Evolutionary conservation across 1,140 invertebrate genomes (phyloP), one percentile per base, ranked within the genome.

Genomic region (Drosophila rhopaloa): DNA sequence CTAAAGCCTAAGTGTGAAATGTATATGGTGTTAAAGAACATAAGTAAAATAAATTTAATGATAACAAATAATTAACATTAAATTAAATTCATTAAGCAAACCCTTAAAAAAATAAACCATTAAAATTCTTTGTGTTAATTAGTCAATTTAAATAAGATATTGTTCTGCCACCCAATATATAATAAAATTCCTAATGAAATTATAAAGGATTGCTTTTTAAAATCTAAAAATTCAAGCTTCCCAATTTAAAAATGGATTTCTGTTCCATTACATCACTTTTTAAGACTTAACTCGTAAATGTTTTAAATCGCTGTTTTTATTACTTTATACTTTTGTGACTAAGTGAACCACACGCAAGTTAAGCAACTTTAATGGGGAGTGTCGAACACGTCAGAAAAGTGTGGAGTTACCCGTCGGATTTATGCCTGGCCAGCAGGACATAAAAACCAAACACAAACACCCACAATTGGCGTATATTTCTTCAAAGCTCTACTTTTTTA

Each of bases 381-480:
- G 67, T 47, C 50, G 37, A 57, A 70, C 35, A 37, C 43, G 43
- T 71, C 65, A 48, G 16, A 40, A 44, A 43, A 19, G 60, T 16
- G 27, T 38, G 16, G 43, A 13, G 65, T 44, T 65, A 79, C 48
- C 43, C 61, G 53, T 53, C 75, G 68, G 68, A 82, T 71, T 66
- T 83, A 54, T 76, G 70, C 38, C 32, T 35, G 35, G 59, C 38
- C 55, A 35, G 61, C 77, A 66, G 59, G 32, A 76, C 60, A 68
- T 68, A 66, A 67, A 46, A 67, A 63, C 19, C 29, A 68, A 56
- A 51, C 48, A 46, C 48, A 38, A 63, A 60, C 44, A 60, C 4
- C 37, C 47, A 41, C 55, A 63, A 60, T 41, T 56, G 58, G 47
- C 67, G 40, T 37, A 60, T 13, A 40, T 38, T 46, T 78, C 46